Evolutionary conservation across 2,888 invertebrate genomes (phyloP), one percentile per base, ranked within the genome.

Genomic region (Monopis laevigella): DNA sequence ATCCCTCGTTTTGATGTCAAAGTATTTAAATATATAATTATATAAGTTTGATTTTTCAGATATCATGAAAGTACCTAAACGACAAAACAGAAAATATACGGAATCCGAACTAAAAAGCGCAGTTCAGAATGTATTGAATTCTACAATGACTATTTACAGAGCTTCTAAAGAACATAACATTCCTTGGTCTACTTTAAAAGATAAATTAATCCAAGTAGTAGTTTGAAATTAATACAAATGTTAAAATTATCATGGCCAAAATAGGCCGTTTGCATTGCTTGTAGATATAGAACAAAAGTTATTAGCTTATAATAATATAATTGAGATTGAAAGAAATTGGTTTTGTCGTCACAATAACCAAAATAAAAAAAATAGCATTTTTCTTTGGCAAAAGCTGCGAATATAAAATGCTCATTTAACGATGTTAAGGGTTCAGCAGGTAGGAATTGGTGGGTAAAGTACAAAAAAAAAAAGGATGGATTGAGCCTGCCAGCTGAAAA

Each of bases 191-290:
- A 44, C 44, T 2, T 40, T 44, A 40, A 44, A 46, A 44, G 40
- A 40, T 16, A 44, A 40, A n/a, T n/a, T n/a, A n/a, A n/a, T 36
- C 21, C 42, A 39, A 24, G 24, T 19, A 7, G n/a, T 12, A 8
- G 11, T 11, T 6, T 7, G 29, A 29, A n/a, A 29, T 8, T 11
- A 39, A 40, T 29, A 11, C 32, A 39, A 35, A 38, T 36, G 40
- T 41, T 35, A 39, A 46, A 28, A 34, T 45, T 27, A 27, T 35
- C 24, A 45, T 43, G 43, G 27, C 43, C 18, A 43, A 45, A 40
- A 44, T 44, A 27, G 47, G 47, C 43, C 46, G 32, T 47, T 43
- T 43, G 36, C 43, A 21, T 43, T 45, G 34, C 32, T 42, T 27
- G 38, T 40, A 21, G 36, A 43, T 21, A 36, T 42, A 35, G 40